Percentiles rank a stretch among this genome's conserved stretches.
Conservation (phyloP, 2,797 vertebrate genomes). For the Enteromius argenteus region DNA sequence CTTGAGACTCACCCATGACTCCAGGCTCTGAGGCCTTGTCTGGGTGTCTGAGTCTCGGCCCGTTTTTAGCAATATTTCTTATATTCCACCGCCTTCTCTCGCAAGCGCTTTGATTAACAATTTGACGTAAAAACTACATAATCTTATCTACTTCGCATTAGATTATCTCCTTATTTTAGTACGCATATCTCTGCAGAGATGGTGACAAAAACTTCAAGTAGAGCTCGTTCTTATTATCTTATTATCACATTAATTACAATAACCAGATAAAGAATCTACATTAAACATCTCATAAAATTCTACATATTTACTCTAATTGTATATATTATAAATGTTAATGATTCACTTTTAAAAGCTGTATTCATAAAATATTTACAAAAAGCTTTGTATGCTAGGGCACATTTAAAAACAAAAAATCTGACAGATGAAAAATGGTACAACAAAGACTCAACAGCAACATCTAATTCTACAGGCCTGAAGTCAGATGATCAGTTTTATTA, state of each 20-base stretch:
- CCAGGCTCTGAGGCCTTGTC: conserved; percentile 46
- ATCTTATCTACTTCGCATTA: conserved; percentile 22
- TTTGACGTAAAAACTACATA: conserved; percentile 32
- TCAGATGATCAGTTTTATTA: conserved; percentile 10
- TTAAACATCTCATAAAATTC: conserved; percentile 64
- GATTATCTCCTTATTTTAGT: conserved; percentile 35
- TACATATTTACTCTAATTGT: conserved; percentile 80
- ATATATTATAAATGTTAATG: conserved; percentile 72
- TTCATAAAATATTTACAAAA: conserved; percentile 67
- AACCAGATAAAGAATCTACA: conserved; percentile 66
- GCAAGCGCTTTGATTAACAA: conserved; percentile 29
- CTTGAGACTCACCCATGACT: conserved; percentile 43
- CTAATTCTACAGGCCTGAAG: conserved; percentile 34
- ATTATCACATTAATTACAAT: conserved; percentile 78
- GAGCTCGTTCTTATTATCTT: conserved; percentile 68
- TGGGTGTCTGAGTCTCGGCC: conserved; percentile 22
- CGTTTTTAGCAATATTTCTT: conserved; percentile 40
- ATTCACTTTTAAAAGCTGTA: conserved; percentile 71
- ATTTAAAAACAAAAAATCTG: conserved; percentile 14
- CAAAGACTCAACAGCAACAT: conserved; percentile 21
- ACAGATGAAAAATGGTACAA: conserved; percentile 15
- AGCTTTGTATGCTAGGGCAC: conserved; percentile 43
- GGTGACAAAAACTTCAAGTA: conserved; percentile 48
- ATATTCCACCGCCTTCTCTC: conserved; percentile 4
- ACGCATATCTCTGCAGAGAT: conserved; percentile 41